Percentiles rank a stretch among this genome's conserved stretches.
Conservation (phyloP, 2,888 invertebrate genomes). For the Chelonus formosanus region DNA sequence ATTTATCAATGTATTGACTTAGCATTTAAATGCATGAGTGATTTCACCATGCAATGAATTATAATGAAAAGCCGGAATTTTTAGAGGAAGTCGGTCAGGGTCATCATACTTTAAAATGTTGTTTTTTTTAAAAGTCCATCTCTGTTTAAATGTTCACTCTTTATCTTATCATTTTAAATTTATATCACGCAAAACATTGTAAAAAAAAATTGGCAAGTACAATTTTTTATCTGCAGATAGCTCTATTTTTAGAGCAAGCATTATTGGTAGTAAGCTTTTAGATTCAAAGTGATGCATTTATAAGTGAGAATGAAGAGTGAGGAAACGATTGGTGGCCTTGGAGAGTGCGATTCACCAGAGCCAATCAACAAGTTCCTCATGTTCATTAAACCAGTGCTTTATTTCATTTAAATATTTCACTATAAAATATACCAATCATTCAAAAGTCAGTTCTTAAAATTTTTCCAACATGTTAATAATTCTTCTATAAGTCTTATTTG, state of each 20-base stretch:
- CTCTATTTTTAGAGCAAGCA: slow-evolving; percentile 9
- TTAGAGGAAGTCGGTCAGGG: background rate
- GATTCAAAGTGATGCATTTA: background rate
- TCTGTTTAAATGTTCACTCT: too few relatives aligned
- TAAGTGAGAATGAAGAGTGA: slow-evolving; percentile 3
- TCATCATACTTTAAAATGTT: slow-evolving; percentile 1
- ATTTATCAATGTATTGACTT: slow-evolving; percentile 26
- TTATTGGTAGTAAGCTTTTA: slow-evolving; percentile 1
- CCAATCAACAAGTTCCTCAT: slow-evolving; percentile 41
- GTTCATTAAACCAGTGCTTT: slow-evolving; percentile 16
- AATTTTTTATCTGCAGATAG: background rate
- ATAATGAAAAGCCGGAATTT: slow-evolving; percentile 5
- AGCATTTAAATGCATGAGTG: background rate
- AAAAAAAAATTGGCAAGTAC: background rate
- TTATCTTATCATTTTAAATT: too few relatives aligned
- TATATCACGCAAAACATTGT: too few relatives aligned
- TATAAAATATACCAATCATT: background rate
- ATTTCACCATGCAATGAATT: background rate
- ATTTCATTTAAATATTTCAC: slow-evolving; percentile 4
- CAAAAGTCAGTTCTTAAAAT: background rate
- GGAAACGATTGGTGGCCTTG: slow-evolving; percentile 14
- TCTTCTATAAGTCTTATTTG: too few relatives aligned
- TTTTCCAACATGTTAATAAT: too few relatives aligned
- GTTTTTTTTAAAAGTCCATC: background rate
- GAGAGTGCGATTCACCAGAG: slow-evolving; percentile 22